phyloP scores from a whole-genome alignment of 2,797 vertebrate genomes.

The Enteromius anoplus region DNA sequence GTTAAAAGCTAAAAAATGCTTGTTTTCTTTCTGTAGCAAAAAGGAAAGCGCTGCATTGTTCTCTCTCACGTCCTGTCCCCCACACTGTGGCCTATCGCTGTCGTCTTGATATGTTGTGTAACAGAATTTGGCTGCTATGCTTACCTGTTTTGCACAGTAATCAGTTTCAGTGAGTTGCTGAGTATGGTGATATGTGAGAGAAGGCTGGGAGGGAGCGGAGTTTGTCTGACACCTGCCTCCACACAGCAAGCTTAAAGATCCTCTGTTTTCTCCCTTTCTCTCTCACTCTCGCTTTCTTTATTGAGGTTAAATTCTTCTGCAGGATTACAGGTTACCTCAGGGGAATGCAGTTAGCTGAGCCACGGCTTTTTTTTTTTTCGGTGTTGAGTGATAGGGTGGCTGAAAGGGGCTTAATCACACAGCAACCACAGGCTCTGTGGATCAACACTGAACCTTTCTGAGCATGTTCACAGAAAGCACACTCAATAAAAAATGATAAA shows the following conservation, averaged over 20 bases:
- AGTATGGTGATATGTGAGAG: conserved; percentile 36
- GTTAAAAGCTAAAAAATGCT: background rate
- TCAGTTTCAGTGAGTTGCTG: conserved; percentile 63
- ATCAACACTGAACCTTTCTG: conserved; percentile 75
- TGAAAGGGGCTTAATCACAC: conserved; percentile 78
- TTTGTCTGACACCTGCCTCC: conserved; percentile 47
- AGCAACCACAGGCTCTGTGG: conserved; percentile 77
- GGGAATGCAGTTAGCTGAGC: conserved; percentile 68
- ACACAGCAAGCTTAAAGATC: conserved; percentile 41
- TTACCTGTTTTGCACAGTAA: conserved; percentile 64
- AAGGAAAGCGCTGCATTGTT: conserved; percentile 11
- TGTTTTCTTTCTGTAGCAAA: background rate
- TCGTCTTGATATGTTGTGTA: conserved; percentile 41
- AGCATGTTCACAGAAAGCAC: conserved; percentile 58
- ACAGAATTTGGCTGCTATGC: conserved; percentile 42
- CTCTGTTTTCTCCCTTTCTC: conserved; percentile 33
- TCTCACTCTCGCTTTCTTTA: conserved; percentile 49
- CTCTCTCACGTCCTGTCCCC: conserved; percentile 15
- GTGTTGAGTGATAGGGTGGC: conserved; percentile 75
- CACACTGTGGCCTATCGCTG: background rate
- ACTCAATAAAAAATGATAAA: conserved; percentile 36
- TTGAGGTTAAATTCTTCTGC: conserved; percentile 75
- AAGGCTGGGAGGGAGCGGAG: conserved; percentile 8
- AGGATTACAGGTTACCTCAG: conserved; percentile 72
- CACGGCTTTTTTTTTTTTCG: conserved; percentile 60